Percentiles rank a stretch among this genome's conserved stretches.
phyloP scores from a whole-genome alignment of 2,888 invertebrate species.

The Oxycera nigricornis region DNA sequence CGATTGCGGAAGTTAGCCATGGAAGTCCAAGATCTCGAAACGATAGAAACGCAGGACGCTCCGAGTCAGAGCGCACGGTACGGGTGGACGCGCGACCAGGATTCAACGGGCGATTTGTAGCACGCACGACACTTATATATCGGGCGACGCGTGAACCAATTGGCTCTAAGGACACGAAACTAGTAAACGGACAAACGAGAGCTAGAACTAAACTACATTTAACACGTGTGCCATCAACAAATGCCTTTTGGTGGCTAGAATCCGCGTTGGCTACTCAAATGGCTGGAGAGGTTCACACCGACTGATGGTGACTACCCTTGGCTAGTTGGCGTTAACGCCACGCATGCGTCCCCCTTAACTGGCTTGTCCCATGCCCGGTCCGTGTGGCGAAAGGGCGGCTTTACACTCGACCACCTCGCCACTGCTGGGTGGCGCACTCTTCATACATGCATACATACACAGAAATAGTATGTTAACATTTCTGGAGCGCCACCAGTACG shows the following conservation, averaged over 20 bases:
- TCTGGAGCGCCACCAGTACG: neutral
- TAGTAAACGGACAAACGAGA: neutral
- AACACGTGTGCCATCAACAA: constrained; percentile 19
- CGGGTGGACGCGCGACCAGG: neutral
- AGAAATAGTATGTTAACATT: too few relatives aligned
- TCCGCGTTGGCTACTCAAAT: constrained; percentile 15
- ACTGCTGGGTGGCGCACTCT: neutral
- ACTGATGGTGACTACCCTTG: constrained; percentile 2
- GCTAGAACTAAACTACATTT: neutral
- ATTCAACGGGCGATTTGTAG: neutral
- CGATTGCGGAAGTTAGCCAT: neutral
- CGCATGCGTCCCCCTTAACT: constrained; percentile 12
- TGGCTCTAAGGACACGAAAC: neutral
- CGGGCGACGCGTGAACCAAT: neutral
- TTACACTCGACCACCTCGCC: neutral
- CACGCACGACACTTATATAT: neutral
- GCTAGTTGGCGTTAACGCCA: neutral
- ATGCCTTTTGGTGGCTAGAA: constrained; percentile 12
- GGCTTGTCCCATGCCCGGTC: neutral
- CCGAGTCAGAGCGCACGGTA: neutral
- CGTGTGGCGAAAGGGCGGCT: neutral
- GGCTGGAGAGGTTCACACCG: constrained; percentile 5
- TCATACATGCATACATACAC: too few relatives aligned
- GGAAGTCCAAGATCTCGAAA: neutral
- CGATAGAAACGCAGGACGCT: neutral